Evolutionary conservation across 1,140 invertebrate species (phyloP).

Genomic region (Carposina sasakii): DNA sequence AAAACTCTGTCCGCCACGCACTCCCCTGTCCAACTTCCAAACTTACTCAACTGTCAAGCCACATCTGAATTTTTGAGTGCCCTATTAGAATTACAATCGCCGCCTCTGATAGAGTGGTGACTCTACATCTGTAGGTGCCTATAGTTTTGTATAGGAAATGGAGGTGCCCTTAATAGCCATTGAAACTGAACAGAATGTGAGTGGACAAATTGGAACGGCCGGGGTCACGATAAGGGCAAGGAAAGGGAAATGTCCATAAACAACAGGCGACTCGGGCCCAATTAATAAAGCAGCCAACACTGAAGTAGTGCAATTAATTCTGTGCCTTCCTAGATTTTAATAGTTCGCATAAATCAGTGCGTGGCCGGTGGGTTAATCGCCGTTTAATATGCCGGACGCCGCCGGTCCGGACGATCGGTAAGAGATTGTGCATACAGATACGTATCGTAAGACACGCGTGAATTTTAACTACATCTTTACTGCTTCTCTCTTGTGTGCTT

Average conservation of each 20-base stretch:
- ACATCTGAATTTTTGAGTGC: conserved; percentile 18
- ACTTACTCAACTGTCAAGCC: conserved; percentile 25
- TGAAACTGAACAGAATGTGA: conserved; percentile 61
- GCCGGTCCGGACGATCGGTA: too few species aligned
- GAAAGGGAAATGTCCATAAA: conserved; percentile 64
- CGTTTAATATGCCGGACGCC: conserved; percentile 67
- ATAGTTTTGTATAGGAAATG: conserved; percentile 18
- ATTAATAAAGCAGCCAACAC: conserved; percentile 65
- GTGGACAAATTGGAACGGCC: conserved; percentile 57
- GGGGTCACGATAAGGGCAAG: conserved; percentile 59
- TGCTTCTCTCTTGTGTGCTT: too few species aligned
- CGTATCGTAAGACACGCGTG: too few species aligned
- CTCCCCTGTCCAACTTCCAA: conserved; percentile 49
- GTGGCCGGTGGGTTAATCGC: conserved; percentile 62
- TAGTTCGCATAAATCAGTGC: conserved; percentile 68
- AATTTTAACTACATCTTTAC: too few species aligned
- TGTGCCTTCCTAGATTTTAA: conserved; percentile 68
- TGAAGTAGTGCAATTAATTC: conserved; percentile 69
- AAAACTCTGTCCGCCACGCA: conserved; percentile 44
- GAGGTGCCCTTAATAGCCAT: conserved; percentile 56
- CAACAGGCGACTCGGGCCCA: conserved; percentile 62
- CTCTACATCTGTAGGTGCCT: not conserved
- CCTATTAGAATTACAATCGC: conserved; percentile 30
- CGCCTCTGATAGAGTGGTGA: not conserved
- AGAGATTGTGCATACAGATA: too few species aligned